phyloP scores from a whole-genome alignment of 1,140 invertebrate genomes.

The Heliconius hermathena region DNA sequence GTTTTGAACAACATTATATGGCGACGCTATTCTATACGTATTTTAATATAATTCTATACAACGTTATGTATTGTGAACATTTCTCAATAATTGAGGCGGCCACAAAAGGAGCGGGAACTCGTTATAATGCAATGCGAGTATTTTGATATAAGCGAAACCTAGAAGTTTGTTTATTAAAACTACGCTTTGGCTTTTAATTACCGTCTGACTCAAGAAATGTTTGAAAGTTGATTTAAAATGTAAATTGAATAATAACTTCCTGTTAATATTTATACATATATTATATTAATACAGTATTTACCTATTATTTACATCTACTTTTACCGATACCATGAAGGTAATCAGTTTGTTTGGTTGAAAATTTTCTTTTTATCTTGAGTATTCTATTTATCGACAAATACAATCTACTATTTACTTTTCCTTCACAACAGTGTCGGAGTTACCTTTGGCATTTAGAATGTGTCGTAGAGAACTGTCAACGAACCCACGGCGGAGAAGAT shows the following conservation, averaged over 20 bases:
- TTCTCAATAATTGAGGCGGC: background rate
- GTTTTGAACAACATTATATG: background rate
- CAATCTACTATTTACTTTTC: too few species aligned
- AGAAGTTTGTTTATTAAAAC: slow-evolving; percentile 6
- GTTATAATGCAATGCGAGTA: background rate
- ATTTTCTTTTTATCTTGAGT: too few species aligned
- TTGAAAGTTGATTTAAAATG: background rate
- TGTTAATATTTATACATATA: too few species aligned
- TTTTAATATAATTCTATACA: background rate
- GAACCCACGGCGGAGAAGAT: too few species aligned
- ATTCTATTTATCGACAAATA: too few species aligned
- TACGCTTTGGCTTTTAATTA: background rate
- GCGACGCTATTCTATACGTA: background rate
- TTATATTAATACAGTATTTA: too few species aligned
- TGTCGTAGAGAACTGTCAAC: too few species aligned
- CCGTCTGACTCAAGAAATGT: background rate
- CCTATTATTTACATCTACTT: too few species aligned
- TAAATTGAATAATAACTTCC: background rate
- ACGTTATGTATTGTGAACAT: background rate
- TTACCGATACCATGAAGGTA: too few species aligned
- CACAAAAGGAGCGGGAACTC: slow-evolving; percentile 1
- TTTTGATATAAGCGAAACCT: background rate
- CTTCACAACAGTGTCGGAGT: too few species aligned
- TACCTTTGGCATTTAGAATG: too few species aligned
- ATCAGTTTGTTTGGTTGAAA: too few species aligned